Base-by-base conservation (phyloP, 2,797 vertebrate genomes). In the Lepilemur ruficaudatus region DNA sequence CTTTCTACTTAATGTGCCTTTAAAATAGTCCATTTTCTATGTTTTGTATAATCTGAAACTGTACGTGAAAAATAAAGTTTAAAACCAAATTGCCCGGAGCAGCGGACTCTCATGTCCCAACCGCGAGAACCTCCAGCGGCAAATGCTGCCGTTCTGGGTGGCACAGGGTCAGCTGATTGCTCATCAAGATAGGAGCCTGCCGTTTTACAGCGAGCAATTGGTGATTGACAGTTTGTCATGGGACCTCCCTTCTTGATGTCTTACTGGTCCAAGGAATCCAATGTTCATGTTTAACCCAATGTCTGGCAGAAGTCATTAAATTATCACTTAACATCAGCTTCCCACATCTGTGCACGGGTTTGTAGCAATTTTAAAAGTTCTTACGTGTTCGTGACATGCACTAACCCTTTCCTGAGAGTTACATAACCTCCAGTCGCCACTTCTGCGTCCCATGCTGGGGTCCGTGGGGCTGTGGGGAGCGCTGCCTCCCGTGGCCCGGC, bases 31-130 rank as follows among this genome's bases (percentile, higher is more conserved):
- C 6, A 32, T 98, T 98, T 98, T 96, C 82, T 98, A 90, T 98
- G 94, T 93, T 98, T 89, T 98, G 94, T 98, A 97, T 98, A 96
- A 96, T 97, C 94, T 98, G 97, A 93, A 96, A 96, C 63, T 98
- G 97, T 98, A 97, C 91, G 50, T 97, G 96, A 97, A 98, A 83
- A 98, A 98, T 98, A 98, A 98, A 98, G 87, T 95, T 96, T 87
- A 97, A 88, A 97, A 96, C 18, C 32, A 97, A 70, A 91, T 96
- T n/a, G 75, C 76, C 89, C 79, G 25, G 96, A 95, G 75, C 79
- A 75, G 57, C 83, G 93, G 96, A 85, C 32, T 97, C 8, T 11
- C 0, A 76, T 95, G 92, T 92, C 92, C 43, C 78, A 85, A 5
- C 41, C n/a, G 11, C 94, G 78, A 92, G 67, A 18, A 75, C 61